Evolutionary conservation across 2,888 invertebrate species (phyloP), one percentile per base, ranked within the genome.

Genomic region (Perizoma flavofasciatum): DNA sequence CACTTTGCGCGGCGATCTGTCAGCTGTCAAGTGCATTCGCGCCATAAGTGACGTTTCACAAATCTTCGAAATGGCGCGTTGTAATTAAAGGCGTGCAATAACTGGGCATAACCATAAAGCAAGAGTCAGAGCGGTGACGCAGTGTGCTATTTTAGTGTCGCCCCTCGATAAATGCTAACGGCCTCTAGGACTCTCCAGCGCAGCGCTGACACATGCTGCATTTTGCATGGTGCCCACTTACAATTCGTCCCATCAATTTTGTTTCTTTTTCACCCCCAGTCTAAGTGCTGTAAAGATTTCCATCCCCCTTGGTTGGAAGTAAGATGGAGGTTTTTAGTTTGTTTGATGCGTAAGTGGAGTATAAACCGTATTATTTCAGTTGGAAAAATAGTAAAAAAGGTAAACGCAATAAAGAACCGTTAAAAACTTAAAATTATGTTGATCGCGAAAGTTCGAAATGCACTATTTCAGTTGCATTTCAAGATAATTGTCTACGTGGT

Each of bases 101-200:
- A 86, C 86, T 86, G 86, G 80, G 60, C 53, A 53, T 55, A 60
- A 52, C 81, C 85, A 85, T 88, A 86, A 87, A 87, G 83, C 84
- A 85, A 85, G 4, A 6, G 82, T 22, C 84, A 83, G 80, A 80
- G 83, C 86, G 84, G 85, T 88, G 90, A 88, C 86, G 88, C 83
- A 78, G 73, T 77, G 75, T 73, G 88, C 87, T 91, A 91, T 91
- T 90, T 88, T 82, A 78, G 89, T 85, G 79, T 76, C 85, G 85
- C 88, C 88, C 83, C 88, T 83, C 88, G 83, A 85, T 88, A 89
- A 90, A 91, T 91, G 91, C 87, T 92, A 92, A 92, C 84, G 91
- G 86, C 91, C 90, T 89, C 87, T 88, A 86, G 89, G 89, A 84
- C 83, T 82, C 87, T 86, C 85, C 87, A 87, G 87, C 77, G 76